Evolutionary conservation across 2,888 invertebrate genomes (phyloP), one percentile per base, ranked within the genome.

Genomic region (Metallyticus violacea): DNA sequence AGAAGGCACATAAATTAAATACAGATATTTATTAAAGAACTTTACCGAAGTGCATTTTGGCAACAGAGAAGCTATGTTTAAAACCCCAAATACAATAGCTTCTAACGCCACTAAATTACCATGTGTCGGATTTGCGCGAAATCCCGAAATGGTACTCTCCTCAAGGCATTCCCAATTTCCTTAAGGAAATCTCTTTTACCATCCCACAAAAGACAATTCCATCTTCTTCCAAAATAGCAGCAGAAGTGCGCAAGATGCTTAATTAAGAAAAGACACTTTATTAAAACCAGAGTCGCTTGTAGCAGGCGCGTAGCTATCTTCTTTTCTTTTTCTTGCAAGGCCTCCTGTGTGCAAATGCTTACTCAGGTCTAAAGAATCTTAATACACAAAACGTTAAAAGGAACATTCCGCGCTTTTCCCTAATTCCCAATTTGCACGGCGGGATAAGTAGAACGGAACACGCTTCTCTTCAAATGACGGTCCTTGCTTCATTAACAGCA

Each of bases 201-300:
- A 40, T 40, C n/a, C 76, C 62, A 62, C 83, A 83, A 27, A 28
- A 83, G 77, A 77, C 83, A 83, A 83, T 83, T 77, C 28, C 77
- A 83, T 25, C 27, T 28, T 27, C 83, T 83, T 83, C 76, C 77
- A 77, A 76, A 81, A 83, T 27, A 80, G n/a, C n/a, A 30, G 80
- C 6, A 7, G 30, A n/a, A 27, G 29, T 15, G 26, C 6, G 77
- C 25, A 9, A 25, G 83, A 77, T 83, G 77, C 83, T 83, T 83
- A 83, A 83, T 83, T 83, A 83, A 83, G 83, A 62, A 82, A 83
- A 83, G 76, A 83, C 83, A 77, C 76, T 62, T 83, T 77, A 83
- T 83, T 83, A 83, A 83, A 83, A 83, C 77, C 77, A 29, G 77
- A 83, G 83, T 27, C 26, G 7, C 40, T 40, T 9, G 40, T 40